phyloP scores from a whole-genome alignment of 2,113 vertebrate genomes.

The Brachypodius melanocephalos region DNA sequence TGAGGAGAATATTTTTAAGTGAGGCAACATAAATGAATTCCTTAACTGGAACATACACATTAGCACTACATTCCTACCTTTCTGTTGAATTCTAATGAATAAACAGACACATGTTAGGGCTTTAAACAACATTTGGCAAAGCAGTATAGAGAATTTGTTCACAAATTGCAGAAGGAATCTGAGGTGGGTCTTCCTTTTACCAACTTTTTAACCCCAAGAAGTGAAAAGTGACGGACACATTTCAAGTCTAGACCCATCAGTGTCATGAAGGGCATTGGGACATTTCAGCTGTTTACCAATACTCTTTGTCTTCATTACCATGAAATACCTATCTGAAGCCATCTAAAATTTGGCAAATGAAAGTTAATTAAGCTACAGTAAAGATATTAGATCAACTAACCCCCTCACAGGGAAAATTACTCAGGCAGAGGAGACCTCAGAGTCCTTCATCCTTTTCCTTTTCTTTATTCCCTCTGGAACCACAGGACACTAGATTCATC shows the following conservation, averaged over 20 bases:
- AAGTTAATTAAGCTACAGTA: neutral
- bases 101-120: neutral
- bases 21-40: neutral
- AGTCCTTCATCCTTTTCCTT: neutral
- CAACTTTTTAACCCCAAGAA: neutral
- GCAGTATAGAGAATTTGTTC: neutral
- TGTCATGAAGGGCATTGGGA: neutral
- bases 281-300: neutral
- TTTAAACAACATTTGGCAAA: constrained; percentile 4
- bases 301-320: neutral
- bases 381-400: neutral
- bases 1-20: constrained; percentile 6
- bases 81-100: neutral
- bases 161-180: neutral
- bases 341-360: neutral
- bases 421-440: neutral
- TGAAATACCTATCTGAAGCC: neutral
- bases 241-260: neutral
- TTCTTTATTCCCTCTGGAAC: neutral
- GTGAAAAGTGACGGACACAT: neutral
- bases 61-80: neutral
- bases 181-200: neutral
- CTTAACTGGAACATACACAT: constrained; percentile 32
- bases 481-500: neutral
- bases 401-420: neutral